Conservation (phyloP, 1,140 invertebrate species). For the Pristionchus pacificus region DNA sequence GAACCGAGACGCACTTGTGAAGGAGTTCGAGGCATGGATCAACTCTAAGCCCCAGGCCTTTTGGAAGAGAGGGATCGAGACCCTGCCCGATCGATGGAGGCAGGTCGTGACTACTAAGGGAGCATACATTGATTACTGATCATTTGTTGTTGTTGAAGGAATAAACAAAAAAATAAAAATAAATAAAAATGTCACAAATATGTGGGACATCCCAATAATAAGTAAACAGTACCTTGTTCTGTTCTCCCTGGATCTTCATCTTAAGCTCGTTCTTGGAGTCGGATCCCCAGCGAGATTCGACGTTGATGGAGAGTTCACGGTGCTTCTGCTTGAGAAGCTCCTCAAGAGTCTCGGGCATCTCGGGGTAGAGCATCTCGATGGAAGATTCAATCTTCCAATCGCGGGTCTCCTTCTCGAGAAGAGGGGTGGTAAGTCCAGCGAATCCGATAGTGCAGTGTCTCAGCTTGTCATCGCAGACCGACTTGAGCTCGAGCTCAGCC, state of each 20-base stretch:
- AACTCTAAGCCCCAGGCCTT: too few relatives aligned
- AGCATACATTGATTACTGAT: too few relatives aligned
- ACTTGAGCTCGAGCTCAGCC: conserved; percentile 19
- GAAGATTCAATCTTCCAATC: conserved; percentile 6
- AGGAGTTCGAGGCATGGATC: too few relatives aligned
- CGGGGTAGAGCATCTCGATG: conserved; percentile 20
- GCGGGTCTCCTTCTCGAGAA: conserved; percentile 12
- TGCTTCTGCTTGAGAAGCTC: conserved; percentile 19
- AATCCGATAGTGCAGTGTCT: conserved; percentile 7
- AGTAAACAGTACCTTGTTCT: too few relatives aligned
- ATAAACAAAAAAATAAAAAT: too few relatives aligned
- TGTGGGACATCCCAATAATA: too few relatives aligned
- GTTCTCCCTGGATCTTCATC: conserved; percentile 30
- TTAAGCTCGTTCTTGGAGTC: conserved; percentile 18
- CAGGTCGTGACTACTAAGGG: too few relatives aligned
- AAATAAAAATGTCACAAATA: too few relatives aligned
- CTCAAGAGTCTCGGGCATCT: conserved; percentile 11
- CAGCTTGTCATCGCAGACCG: conserved; percentile 7
- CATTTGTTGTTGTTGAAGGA: too few relatives aligned
- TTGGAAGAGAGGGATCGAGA: too few relatives aligned
- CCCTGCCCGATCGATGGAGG: too few relatives aligned
- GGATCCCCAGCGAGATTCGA: conserved; percentile 15
- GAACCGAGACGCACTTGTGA: too few relatives aligned
- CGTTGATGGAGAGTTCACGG: conserved; percentile 10
- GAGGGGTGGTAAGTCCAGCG: neutral